These are phyloP conservation scores for Shinisaurus crocodilurus DNA, from an alignment of 2,113 vertebrate genomes.

Conservation along the genomic window DNA sequence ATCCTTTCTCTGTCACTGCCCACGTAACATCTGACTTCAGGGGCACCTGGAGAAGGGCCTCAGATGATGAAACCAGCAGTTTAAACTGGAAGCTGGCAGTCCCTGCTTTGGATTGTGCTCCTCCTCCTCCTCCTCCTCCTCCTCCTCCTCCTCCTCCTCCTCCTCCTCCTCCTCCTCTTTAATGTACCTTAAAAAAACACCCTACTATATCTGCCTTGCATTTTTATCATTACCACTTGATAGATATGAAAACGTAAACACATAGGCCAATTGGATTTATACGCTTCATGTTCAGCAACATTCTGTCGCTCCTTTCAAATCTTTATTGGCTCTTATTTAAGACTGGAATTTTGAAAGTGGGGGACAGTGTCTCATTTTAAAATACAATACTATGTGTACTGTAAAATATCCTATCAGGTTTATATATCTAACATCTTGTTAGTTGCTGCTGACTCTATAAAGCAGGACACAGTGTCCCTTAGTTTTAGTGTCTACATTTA, in stretches of 20 bases:
- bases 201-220: fast-evolving
- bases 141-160: too few relatives aligned
- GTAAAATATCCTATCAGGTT: not conserved
- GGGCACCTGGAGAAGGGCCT: too few relatives aligned
- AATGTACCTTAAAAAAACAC: not conserved
- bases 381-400: not conserved
- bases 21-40: too few relatives aligned
- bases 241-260: not conserved
- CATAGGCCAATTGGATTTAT: not conserved
- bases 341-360: not conserved
- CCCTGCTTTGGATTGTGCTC: too few relatives aligned
- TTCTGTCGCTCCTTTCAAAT: not conserved
- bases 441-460: slow-evolving; percentile 8
- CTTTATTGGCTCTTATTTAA: not conserved
- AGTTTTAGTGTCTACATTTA: not conserved
- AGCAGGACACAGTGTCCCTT: not conserved
- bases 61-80: too few relatives aligned
- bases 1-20: too few relatives aligned
- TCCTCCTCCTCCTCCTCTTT: not conserved
- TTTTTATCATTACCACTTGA: not conserved
- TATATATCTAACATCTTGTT: not conserved
- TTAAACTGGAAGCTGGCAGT: too few relatives aligned
- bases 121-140: not conserved
- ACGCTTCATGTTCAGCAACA: not conserved
- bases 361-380: not conserved